Evolutionary conservation across 2,113 vertebrate species (phyloP), one percentile per base, ranked within the genome.

Genomic region (Apeltes quadracus): DNA sequence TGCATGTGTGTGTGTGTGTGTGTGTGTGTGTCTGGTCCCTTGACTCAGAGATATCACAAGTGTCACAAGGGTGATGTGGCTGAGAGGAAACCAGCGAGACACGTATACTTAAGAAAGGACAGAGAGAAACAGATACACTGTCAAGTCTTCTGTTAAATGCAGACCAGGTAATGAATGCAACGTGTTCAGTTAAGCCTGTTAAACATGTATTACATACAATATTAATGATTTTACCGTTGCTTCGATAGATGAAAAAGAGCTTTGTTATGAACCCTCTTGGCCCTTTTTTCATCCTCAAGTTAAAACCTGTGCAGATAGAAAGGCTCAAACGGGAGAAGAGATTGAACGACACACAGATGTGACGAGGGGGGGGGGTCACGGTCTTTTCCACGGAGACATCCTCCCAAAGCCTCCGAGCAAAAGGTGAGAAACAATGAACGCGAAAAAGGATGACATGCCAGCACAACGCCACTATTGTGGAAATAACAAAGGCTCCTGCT

Each of bases 351-450:
- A 77, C 69, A 81, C 54, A 6, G 72, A 71, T 20, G n/a, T 56
- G 70, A 65, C 2, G 41, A 29, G 79, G 76, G 29, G 29, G n/a
- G 29, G 29, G 29, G 63, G 85, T 82, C 70, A 27, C 58, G 38
- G 55, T 64, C 58, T 65, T 71, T 34, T 64, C 87, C 76, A 4
- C 75, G 1, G 88, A 80, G 90, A 82, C 74, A 18, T 78, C 23
- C 66, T 85, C 85, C 80, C 89, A 14, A 84, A 6, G 41, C 36
- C 18, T 51, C 63, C 9, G 50, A 80, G 82, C 66, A 64, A 84
- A 87, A 90, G 90, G 88, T 91, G 85, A 82, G 83, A 90, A 90
- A 92, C 89, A 89, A 92, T 88, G 85, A 82, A 70, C 71, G 83
- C 89, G 88, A 91, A 88, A 78, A 88, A 78, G 88, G 86, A 89